Base-by-base conservation (phyloP, 2,113 vertebrate species). In the Sturnus vulgaris region DNA sequence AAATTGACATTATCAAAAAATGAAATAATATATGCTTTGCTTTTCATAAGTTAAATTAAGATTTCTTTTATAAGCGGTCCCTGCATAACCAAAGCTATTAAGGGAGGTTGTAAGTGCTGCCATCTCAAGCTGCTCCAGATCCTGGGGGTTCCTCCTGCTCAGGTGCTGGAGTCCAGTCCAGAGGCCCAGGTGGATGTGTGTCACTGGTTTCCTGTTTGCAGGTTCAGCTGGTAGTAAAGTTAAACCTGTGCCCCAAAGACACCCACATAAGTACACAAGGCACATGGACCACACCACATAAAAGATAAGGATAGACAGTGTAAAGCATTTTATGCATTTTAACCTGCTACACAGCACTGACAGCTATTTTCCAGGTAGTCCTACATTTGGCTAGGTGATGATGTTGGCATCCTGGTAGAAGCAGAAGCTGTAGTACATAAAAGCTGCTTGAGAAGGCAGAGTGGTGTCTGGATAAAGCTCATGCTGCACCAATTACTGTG, bases 221-320 rank as follows among this genome's bases (percentile, higher is more conserved):
- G 35, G 18, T 33, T 89, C 71, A 79, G 16, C 35, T 70, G 46
- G 17, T 8, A 30, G 35, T 44, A 21, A 64, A 49, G 20, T 55
- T 37, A 64, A 69, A 21, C 0, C 0, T 2, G 22, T 49, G 18
- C 20, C 44, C 44, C 44, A 60, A 35, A 59, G 49, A 23, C 55
- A 59, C 24, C 24, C 31, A 25, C 59, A 16, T 8, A 52, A 33
- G 12, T n/a, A 40, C 50, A 40, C 11, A 5, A 30, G 53, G 31
- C 31, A 8, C 39, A 12, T 8, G 20, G 23, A 27, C 9, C 25
- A 10, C 10, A 33, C 31, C 35, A 40, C 0, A 0, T 27, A 31
- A 46, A 82, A 27, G 25, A 12, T 31, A 31, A 40, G 44, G n/a
- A 22, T 7, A 53, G 82, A 8, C 12, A 37, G 22, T 21, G 30